Conservation (phyloP, 2,888 invertebrate species). For the Rhingia campestris region DNA sequence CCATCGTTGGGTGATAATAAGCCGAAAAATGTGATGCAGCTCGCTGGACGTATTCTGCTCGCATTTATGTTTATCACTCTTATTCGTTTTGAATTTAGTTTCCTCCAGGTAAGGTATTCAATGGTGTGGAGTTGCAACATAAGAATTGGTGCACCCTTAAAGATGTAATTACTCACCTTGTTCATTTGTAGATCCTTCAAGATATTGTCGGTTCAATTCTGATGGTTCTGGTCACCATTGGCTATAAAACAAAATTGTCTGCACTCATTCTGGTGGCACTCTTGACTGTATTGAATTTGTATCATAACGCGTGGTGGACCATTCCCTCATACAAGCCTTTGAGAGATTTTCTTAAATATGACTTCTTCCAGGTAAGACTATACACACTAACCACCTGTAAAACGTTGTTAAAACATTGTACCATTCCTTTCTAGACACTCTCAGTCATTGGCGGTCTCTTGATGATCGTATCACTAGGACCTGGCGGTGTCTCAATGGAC, state of each 20-base stretch:
- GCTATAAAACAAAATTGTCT: conserved; percentile 99
- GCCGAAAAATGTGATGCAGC: conserved; percentile 97
- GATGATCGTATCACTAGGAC: conserved; percentile 98
- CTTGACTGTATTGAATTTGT: conserved; percentile 94
- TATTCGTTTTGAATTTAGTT: conserved; percentile 95
- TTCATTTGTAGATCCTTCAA: conserved; percentile 89
- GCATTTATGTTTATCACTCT: conserved; percentile 99
- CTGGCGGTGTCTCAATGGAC: conserved; percentile 99
- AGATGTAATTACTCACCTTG: conserved; percentile 9
- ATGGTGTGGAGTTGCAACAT: background rate
- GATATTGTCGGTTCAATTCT: conserved; percentile 96
- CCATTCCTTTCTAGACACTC: conserved; percentile 91
- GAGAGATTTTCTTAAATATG: conserved; percentile 99
- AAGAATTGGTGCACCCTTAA: no score
- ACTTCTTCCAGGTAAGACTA: conserved; percentile 97
- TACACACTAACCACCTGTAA: background rate
- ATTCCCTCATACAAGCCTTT: conserved; percentile 97
- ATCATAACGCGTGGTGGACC: conserved; percentile 99
- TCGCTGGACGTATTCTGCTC: conserved; percentile 96
- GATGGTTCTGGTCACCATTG: conserved; percentile 97
- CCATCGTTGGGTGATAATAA: conserved; percentile 96
- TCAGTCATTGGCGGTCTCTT: conserved; percentile 99
- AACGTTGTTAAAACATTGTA: background rate
- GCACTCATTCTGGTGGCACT: conserved; percentile 96
- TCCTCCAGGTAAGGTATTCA: conserved; percentile 88